Evolutionary conservation across 2,888 invertebrate genomes (phyloP).

Genomic region (Andrena fulva): DNA sequence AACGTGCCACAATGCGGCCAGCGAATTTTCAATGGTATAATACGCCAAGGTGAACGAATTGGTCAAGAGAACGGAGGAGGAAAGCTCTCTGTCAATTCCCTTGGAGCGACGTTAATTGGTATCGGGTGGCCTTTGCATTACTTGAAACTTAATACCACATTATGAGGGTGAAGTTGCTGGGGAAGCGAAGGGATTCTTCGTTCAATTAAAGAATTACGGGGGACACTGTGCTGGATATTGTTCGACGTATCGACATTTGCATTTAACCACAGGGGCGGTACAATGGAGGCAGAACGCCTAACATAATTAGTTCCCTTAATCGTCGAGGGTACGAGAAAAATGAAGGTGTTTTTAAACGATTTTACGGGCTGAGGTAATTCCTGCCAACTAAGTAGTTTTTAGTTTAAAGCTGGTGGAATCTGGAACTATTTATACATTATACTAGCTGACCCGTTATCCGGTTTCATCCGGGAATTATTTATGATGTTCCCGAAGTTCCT

Average conservation of each 20-base stretch:
- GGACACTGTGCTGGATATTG: background rate
- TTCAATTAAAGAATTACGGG: conserved; percentile 4
- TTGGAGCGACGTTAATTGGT: conserved; percentile 49
- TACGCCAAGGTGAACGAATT: conserved; percentile 39
- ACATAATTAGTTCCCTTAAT: too few relatives aligned
- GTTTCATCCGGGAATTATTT: too few relatives aligned
- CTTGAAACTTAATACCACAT: conserved; percentile 37
- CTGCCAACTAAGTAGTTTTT: too few relatives aligned
- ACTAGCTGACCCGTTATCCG: too few relatives aligned
- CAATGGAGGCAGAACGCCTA: too few relatives aligned
- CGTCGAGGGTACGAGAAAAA: too few relatives aligned
- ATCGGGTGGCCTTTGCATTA: conserved; percentile 36
- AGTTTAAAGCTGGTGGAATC: too few relatives aligned
- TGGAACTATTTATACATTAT: too few relatives aligned
- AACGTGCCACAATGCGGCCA: conserved; percentile 19
- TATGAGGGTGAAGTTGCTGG: background rate
- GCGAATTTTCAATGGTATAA: conserved; percentile 33
- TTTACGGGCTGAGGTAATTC: too few relatives aligned
- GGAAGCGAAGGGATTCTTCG: background rate
- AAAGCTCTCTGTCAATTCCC: conserved; percentile 41
- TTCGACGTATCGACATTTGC: background rate
- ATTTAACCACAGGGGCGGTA: background rate
- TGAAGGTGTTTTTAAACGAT: too few relatives aligned
- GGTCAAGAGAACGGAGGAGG: conserved; percentile 15
- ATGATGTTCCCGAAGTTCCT: too few relatives aligned